These are phyloP conservation scores for Drosophila dunni DNA, from an alignment of 1,140 invertebrate genomes.

Conservation along the genomic window DNA sequence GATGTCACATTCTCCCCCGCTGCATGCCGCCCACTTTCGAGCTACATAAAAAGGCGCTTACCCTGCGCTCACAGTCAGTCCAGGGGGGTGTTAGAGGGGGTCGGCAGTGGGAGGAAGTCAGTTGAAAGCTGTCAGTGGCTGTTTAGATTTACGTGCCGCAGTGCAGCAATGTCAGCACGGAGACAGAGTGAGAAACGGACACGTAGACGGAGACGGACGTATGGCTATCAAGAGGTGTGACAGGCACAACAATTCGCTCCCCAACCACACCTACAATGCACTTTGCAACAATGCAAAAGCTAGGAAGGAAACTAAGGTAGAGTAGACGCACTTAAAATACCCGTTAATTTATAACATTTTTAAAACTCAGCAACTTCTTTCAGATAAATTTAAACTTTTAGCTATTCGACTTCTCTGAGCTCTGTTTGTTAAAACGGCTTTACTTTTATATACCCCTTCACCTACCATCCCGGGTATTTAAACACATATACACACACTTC, in stretches of 20 bases:
- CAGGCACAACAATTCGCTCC: conserved; percentile 11
- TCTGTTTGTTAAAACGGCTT: too few species aligned
- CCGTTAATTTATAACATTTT: too few species aligned
- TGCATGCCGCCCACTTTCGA: conserved; percentile 30
- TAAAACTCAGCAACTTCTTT: too few species aligned
- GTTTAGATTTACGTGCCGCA: conserved; percentile 82
- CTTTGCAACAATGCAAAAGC: conserved; percentile 78
- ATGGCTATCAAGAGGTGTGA: conserved; percentile 57
- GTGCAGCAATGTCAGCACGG: conserved; percentile 68
- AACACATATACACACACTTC: conserved; percentile 15
- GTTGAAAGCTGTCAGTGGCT: conserved; percentile 79
- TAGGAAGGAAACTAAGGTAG: conserved; percentile 13
- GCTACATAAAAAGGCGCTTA: conserved; percentile 66
- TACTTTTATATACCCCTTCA: too few species aligned
- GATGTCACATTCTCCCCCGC: conserved; percentile 48
- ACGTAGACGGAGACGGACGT: conserved; percentile 43
- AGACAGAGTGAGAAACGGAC: background rate
- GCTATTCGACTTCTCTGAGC: too few species aligned
- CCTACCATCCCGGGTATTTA: too few species aligned
- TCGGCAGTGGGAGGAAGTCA: conserved; percentile 26
- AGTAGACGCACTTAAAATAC: too few species aligned
- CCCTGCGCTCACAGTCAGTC: background rate
- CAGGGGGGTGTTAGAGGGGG: background rate
- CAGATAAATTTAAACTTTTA: too few species aligned
- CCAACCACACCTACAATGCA: conserved; percentile 43